Evolutionary conservation across 1,140 invertebrate genomes (phyloP).

Genomic region (Eueides isabella): DNA sequence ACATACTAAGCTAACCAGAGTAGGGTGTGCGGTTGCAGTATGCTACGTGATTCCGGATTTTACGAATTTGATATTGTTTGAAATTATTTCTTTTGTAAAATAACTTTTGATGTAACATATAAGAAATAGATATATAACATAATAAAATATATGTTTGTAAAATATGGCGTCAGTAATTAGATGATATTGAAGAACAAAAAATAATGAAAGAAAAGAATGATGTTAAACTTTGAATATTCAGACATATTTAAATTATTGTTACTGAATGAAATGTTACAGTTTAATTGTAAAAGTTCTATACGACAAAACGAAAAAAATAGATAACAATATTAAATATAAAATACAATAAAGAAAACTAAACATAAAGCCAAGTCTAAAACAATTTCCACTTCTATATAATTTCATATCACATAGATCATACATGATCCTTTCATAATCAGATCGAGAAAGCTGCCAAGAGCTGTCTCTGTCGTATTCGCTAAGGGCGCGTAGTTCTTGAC

Average conservation of each 20-base stretch:
- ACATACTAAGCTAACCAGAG: slow-evolving; percentile 28
- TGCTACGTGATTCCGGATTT: slow-evolving; percentile 13
- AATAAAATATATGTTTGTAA: too few species aligned
- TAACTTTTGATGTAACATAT: too few species aligned
- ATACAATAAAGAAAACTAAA: neutral
- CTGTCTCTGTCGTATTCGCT: slow-evolving; percentile 8
- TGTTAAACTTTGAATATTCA: too few species aligned
- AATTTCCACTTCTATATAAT: neutral
- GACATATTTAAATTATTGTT: too few species aligned
- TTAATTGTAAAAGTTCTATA: too few species aligned
- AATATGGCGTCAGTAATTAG: too few species aligned
- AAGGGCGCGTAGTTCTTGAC: slow-evolving; percentile 18
- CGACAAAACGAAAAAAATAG: too few species aligned
- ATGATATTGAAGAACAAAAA: too few species aligned
- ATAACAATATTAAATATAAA: too few species aligned
- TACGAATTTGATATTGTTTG: slow-evolving; percentile 6
- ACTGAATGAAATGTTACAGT: too few species aligned
- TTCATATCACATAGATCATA: neutral
- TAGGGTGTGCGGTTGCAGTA: slow-evolving; percentile 22
- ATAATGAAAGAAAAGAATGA: too few species aligned
- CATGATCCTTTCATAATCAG: neutral
- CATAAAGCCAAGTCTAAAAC: neutral
- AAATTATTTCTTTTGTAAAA: neutral
- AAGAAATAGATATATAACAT: neutral
- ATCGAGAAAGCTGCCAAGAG: neutral